Evolutionary conservation across 2,888 invertebrate genomes (phyloP).

Genomic region (Scaptomyza tumidula): DNA sequence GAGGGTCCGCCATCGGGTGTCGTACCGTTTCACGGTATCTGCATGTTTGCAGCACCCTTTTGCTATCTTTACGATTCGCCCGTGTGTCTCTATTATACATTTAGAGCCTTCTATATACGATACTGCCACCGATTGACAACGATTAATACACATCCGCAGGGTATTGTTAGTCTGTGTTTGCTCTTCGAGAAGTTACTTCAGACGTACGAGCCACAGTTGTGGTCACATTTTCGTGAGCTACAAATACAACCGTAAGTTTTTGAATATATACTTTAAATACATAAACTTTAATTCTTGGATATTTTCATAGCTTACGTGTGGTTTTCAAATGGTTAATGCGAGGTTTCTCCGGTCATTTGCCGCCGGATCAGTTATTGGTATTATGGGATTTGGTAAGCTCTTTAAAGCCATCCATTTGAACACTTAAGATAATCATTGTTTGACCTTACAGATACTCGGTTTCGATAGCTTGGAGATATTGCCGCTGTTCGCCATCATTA

Average conservation of each 20-base stretch:
- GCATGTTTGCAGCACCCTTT: conserved; percentile 98
- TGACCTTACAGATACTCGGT: conserved; percentile 87
- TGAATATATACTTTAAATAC: not conserved
- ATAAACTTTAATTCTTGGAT: not conserved
- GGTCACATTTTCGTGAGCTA: conserved; percentile 95
- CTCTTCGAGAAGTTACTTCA: conserved; percentile 95
- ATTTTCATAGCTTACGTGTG: conserved; percentile 89
- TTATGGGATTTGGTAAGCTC: conserved; percentile 92
- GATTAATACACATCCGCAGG: conserved; percentile 95
- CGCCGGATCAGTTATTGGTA: conserved; percentile 95
- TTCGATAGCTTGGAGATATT: conserved; percentile 96
- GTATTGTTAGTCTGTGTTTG: conserved; percentile 94
- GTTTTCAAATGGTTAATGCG: conserved; percentile 99
- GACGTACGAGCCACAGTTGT: conserved; percentile 94
- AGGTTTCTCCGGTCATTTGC: conserved; percentile 97
- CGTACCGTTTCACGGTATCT: conserved; percentile 98
- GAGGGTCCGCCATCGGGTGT: conserved; percentile 94
- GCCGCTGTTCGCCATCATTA: conserved; percentile 92
- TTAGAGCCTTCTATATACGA: conserved; percentile 94
- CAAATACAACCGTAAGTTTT: conserved; percentile 95
- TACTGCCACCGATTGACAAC: conserved; percentile 97
- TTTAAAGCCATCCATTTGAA: not conserved
- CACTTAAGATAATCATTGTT: not conserved
- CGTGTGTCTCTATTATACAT: conserved; percentile 93
- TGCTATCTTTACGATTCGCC: conserved; percentile 97